Conservation (phyloP, 2,113 vertebrate species). For the Myocastor coypus region DNA sequence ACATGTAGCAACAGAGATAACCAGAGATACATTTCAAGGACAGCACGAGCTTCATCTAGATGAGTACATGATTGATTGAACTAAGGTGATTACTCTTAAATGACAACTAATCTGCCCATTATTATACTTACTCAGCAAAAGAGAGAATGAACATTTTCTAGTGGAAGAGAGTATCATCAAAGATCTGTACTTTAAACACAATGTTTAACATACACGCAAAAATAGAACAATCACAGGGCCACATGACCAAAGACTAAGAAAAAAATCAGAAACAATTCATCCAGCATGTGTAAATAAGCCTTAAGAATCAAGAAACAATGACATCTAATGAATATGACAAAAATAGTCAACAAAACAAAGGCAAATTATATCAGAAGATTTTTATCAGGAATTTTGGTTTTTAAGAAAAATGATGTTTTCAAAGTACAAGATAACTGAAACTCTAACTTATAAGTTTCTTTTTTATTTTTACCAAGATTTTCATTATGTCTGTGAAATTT, state of each 20-base stretch:
- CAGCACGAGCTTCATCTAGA: neutral
- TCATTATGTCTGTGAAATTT: conserved; percentile 30
- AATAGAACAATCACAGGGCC: neutral
- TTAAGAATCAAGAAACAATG: neutral
- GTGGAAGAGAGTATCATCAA: neutral
- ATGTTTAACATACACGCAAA: conserved; percentile 24
- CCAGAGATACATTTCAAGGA: neutral
- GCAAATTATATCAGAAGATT: neutral
- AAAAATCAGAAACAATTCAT: conserved; percentile 44
- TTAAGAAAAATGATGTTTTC: conserved; percentile 28
- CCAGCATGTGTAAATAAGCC: neutral
- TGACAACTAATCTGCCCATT: neutral
- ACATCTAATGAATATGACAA: conserved; percentile 14
- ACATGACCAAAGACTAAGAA: neutral
- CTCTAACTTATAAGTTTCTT: conserved; percentile 37
- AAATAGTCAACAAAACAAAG: conserved; percentile 42
- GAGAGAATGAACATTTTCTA: neutral
- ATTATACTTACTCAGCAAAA: neutral
- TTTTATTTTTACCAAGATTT: conserved; percentile 32
- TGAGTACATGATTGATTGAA: neutral
- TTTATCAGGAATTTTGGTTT: conserved; percentile 29
- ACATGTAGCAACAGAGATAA: neutral
- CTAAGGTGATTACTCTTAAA: neutral
- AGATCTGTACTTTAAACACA: conserved; percentile 38
- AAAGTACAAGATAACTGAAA: conserved; percentile 9